Percentiles rank a stretch among this genome's conserved stretches.
Evolutionary conservation across 1,140 invertebrate genomes (phyloP).

Genomic region (Anastrepha obliqua): DNA sequence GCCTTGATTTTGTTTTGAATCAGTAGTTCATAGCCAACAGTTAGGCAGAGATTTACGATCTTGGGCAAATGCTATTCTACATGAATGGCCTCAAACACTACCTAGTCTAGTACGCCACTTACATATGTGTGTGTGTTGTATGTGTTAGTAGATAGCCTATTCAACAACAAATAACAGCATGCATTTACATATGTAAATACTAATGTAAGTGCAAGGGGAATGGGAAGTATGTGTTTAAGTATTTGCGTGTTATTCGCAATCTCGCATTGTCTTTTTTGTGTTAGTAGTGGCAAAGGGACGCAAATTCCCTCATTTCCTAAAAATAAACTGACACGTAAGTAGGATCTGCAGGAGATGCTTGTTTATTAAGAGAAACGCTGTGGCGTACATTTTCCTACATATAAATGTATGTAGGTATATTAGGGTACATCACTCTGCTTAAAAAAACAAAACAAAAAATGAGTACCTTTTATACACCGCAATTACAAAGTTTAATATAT

Average conservation of each 20-base stretch:
- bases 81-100: background rate
- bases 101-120: background rate
- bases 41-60: background rate
- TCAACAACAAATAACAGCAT: background rate
- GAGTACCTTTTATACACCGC: no score
- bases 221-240: constrained; percentile 11
- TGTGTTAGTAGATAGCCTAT: background rate
- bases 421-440: no score
- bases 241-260: background rate
- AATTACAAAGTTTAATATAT: no score
- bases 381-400: no score
- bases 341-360: no score
- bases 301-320: constrained; percentile 10
- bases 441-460: no score
- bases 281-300: background rate
- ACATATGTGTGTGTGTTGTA: background rate
- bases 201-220: background rate
- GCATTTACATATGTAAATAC: constrained; percentile 33
- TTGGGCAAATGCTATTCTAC: background rate
- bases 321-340: background rate
- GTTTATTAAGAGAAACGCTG: no score
- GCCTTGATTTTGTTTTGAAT: background rate
- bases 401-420: no score
- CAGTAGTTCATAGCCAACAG: background rate
- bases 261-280: background rate